Percentiles rank a stretch among this genome's conserved stretches.
These are phyloP conservation scores for Ceratothoa steindachneri DNA, from an alignment of 2,888 invertebrate species.

Conservation along the genomic window DNA sequence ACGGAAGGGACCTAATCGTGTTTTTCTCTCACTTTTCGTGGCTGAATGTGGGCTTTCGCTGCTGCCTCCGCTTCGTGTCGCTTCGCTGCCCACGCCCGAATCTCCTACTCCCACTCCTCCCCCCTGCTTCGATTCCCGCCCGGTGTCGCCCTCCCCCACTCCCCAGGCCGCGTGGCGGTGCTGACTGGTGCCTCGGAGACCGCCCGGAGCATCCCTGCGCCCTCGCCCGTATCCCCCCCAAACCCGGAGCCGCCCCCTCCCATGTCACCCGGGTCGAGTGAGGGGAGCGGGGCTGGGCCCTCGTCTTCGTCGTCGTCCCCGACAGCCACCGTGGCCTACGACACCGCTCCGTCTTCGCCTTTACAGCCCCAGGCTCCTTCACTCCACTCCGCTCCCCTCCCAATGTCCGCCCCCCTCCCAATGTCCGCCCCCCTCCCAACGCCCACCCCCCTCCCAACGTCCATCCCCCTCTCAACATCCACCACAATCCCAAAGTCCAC, in stretches of 20 bases:
- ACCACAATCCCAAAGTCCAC: neutral
- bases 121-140: neutral
- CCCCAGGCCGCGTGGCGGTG: neutral
- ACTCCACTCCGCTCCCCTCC: neutral
- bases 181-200: no score
- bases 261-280: neutral
- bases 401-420: neutral
- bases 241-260: neutral
- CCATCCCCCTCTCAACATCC: neutral
- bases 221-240: neutral
- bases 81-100: neutral
- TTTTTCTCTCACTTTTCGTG: no score
- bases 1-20: no score
- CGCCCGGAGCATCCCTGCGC: neutral
- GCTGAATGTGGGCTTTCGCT: neutral
- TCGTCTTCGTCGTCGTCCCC: neutral
- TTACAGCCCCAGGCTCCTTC: neutral
- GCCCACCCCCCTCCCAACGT: neutral
- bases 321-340: neutral
- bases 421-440: neutral
- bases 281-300: no score
- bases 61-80: conserved; percentile 1
- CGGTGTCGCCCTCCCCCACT: neutral
- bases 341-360: conserved; percentile 6
- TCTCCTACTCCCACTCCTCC: conserved; percentile 11